These are phyloP conservation scores for Thunnus albacares DNA, from an alignment of 2,797 vertebrate genomes.

Conservation along the genomic window DNA sequence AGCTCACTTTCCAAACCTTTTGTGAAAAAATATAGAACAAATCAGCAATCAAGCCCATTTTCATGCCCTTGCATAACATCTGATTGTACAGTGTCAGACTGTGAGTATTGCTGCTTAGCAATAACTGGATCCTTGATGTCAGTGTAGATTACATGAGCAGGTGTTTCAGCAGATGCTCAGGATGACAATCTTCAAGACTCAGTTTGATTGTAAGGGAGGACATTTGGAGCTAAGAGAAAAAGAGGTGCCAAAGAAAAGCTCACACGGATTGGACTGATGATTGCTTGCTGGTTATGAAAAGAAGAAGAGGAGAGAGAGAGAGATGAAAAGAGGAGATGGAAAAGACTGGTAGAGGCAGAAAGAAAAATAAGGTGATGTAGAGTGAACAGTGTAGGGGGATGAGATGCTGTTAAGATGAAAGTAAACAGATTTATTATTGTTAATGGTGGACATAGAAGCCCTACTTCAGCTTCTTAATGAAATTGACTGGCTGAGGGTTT, in stretches of 20 bases:
- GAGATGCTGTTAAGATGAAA: slow-evolving; percentile 10
- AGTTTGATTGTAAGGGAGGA: neutral
- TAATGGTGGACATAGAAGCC: neutral
- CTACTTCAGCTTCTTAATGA: slow-evolving; percentile 13
- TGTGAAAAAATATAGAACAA: slow-evolving; percentile 13
- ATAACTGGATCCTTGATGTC: neutral
- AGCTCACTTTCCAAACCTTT: neutral
- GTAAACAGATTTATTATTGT: neutral
- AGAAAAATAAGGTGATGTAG: neutral
- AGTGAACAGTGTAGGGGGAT: neutral
- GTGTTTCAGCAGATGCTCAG: slow-evolving; percentile 22
- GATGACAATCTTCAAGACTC: neutral
- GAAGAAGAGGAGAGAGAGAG: too few species aligned
- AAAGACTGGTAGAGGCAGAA: slow-evolving; percentile 10
- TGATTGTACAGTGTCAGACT: neutral
- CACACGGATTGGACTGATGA: neutral
- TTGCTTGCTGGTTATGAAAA: neutral
- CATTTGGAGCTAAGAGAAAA: neutral
- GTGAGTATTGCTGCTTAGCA: slow-evolving; percentile 7
- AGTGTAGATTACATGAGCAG: neutral
- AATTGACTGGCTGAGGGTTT: slow-evolving; percentile 6
- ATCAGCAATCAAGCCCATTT: slow-evolving; percentile 4
- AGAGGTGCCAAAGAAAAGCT: neutral
- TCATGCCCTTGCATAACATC: neutral
- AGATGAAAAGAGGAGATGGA: neutral